Evolutionary conservation across 2,113 vertebrate genomes (phyloP), one percentile per base, ranked within the genome.

Genomic region (Rhynchopsitta pachyrhyncha): DNA sequence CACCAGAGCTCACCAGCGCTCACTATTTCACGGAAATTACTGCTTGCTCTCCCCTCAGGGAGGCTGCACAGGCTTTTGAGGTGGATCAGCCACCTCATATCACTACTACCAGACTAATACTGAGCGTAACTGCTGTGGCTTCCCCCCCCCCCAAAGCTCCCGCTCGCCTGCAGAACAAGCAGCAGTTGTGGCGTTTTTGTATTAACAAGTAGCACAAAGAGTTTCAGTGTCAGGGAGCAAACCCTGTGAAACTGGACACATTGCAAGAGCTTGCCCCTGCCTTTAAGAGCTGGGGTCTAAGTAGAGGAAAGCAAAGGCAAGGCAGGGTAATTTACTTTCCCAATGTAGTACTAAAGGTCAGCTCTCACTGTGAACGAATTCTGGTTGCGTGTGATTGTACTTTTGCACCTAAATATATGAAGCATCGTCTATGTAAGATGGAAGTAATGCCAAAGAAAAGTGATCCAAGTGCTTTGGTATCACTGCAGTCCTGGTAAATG

Each of bases 11-110:
- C 88, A 24, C 67, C 77, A 16, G 49, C 7, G 67, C 67, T 76
- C 88, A 29, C 31, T 73, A 5, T 28, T 92, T 86, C 92, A 93
- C 35, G 46, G 79, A 42, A 79, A 80, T 8, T 28, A 11, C 52
- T 42, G 93, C 66, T 53, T 11, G 76, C 80, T 84, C 76, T 70
- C 77, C 39, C 49, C 90, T 77, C 60, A 14, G 7, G 53, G 59
- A 69, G 89, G 64, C 42, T 81, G 86, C 81, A 50, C 33, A 23
- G 95, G 80, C 24, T 63, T 33, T 42, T 35, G 86, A 76, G 84
- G 80, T 62, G 92, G 90, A 77, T 29, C 77, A 89, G 94, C 88
- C 95, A 97, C 86, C 88, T 97, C 95, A 95, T 95, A 19, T 70
- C 47, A 0, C 33, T 67, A 78, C 91, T 10, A 17, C 91, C 94